Conservation (phyloP, 1,140 invertebrate species). For the fruit fly (Drosophila melanogaster) region DNA sequence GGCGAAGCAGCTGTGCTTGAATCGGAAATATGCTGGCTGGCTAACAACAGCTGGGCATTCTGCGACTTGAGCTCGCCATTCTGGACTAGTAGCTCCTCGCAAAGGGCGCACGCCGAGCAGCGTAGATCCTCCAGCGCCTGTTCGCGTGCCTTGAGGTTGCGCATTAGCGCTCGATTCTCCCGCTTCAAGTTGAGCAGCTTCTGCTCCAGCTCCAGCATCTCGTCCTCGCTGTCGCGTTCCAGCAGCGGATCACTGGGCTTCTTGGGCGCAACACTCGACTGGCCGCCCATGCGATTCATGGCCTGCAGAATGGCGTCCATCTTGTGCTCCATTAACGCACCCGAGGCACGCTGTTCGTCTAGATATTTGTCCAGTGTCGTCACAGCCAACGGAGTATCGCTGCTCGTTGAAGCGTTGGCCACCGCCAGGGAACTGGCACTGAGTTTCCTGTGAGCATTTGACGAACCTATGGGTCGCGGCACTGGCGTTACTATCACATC, state of each 20-base stretch:
- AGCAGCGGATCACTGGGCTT: slow-evolving; percentile 12
- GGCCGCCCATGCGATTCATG: slow-evolving; percentile 20
- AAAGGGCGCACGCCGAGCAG: slow-evolving; percentile 23
- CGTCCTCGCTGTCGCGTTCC: slow-evolving; percentile 57
- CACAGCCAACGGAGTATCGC: not conserved
- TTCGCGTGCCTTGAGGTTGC: slow-evolving; percentile 28
- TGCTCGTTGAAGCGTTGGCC: not conserved
- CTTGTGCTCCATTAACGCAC: slow-evolving; percentile 38
- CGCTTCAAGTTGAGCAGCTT: slow-evolving; percentile 67
- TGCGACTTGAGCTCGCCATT: slow-evolving; percentile 41
- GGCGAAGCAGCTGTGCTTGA: too few species aligned
- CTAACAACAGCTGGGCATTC: slow-evolving; percentile 31
- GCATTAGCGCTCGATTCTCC: slow-evolving; percentile 53
- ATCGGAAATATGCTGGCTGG: not conserved
- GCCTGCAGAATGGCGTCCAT: slow-evolving; percentile 47
- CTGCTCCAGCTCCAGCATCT: slow-evolving; percentile 68
- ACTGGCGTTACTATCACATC: slow-evolving; percentile 27
- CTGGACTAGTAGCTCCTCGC: slow-evolving; percentile 29
- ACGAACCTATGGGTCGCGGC: slow-evolving; percentile 11
- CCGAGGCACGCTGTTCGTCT: slow-evolving; percentile 30
- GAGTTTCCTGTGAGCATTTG: not conserved
- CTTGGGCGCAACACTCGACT: not conserved
- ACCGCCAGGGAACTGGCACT: slow-evolving; percentile 3
- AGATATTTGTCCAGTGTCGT: slow-evolving; percentile 10
- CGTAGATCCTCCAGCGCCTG: slow-evolving; percentile 40